Evolutionary conservation across 2,113 vertebrate species (phyloP), one percentile per base, ranked within the genome.

Genomic region (Melanotaenia duboulayi): DNA sequence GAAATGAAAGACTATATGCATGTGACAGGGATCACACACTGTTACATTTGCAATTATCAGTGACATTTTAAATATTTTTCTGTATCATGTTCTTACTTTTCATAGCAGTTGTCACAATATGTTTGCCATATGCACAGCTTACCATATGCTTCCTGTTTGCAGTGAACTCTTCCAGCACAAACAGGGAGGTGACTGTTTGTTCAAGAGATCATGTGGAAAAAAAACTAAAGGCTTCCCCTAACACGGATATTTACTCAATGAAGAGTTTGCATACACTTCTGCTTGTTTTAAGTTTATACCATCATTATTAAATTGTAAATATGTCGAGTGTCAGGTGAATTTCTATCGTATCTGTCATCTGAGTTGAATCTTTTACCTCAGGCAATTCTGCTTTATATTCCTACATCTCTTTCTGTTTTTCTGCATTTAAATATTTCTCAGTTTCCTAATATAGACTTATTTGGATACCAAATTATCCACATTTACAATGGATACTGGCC

Each of bases 171-270:
- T 42, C 17, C 49, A 22, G 13, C 56, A 57, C 24, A 40, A 70
- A 46, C 13, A 49, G n/a, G 7, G 3, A 50, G 49, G 48, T 28
- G 57, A 71, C 44, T 46, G 63, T 52, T 77, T 73, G 37, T 70
- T 84, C 14, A 64, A 40, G n/a, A 57, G 44, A 37, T 74, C 19
- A 46, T 74, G 2, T 37, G 2, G n/a, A 28, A 35, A 37, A 25
- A 67, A 24, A 69, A 4, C 11, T 1, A 42, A 28, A 9, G 0
- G 12, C 39, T 78, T 66, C 42, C 25, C 52, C 48, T 46, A 44
- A 69, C 59, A 65, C 23, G 17, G 10, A 52, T 77, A 75, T 85
- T 78, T 87, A 59, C 70, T 51, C 7, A 59, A 68, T 71, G 57
- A 37, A 13, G 44, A 40, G 46, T 71, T 68, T 52, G 10, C 9